These are phyloP conservation scores for Erebia palarica DNA, from an alignment of 2,888 invertebrate species.

Conservation along the genomic window DNA sequence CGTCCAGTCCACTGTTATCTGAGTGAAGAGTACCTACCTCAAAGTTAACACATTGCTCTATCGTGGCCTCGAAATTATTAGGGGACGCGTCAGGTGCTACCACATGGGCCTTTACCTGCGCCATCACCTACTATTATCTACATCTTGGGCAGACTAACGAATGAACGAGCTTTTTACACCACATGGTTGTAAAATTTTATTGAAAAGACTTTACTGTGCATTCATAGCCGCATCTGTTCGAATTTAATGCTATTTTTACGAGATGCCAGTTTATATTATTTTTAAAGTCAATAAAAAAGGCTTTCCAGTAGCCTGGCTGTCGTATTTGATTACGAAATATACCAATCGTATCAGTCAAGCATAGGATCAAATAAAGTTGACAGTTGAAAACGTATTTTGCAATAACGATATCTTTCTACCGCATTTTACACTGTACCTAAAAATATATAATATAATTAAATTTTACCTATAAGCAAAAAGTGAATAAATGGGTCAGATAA, in stretches of 20 bases:
- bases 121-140: conserved; percentile 55
- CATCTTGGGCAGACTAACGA: conserved; percentile 37
- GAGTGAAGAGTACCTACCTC: conserved; percentile 17
- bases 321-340: conserved; percentile 13
- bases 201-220: conserved; percentile 23
- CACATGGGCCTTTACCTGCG: conserved; percentile 62
- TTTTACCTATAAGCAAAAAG: neutral
- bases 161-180: conserved; percentile 26
- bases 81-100: conserved; percentile 65
- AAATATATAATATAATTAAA: neutral
- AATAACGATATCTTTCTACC: neutral
- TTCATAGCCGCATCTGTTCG: conserved; percentile 25
- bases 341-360: conserved; percentile 12
- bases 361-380: conserved; percentile 18
- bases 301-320: conserved; percentile 19
- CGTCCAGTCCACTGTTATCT: conserved; percentile 14
- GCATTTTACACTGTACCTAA: neutral
- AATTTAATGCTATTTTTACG: conserved; percentile 27
- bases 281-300: conserved; percentile 27
- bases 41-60: conserved; percentile 38
- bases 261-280: conserved; percentile 28
- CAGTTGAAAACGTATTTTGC: neutral
- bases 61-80: conserved; percentile 38
- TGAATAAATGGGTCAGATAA: conserved; percentile 1
- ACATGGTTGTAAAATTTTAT: conserved; percentile 25